Evolutionary conservation across 2,797 vertebrate species (phyloP), one percentile per base, ranked within the genome.

Genomic region (Acanthurus tractus): DNA sequence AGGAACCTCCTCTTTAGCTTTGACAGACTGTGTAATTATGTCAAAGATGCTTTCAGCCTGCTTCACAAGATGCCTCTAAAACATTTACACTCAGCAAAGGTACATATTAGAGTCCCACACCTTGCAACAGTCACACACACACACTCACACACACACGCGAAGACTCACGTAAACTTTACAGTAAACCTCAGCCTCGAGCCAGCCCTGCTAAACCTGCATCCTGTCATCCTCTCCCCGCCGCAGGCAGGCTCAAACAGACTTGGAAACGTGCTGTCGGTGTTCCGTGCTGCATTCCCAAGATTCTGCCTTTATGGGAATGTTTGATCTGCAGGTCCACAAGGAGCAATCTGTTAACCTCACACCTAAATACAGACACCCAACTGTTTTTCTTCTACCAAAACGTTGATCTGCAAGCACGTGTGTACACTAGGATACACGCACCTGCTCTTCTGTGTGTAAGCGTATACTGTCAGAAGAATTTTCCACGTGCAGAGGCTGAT

Each of bases 11-110:
- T 88, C 75, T 78, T 88, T 48, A 71, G 87, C 82, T 73, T 70
- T 84, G 78, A 85, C 77, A 79, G 68, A 74, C 85, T 81, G 80
- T 93, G 85, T 87, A 92, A 93, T 94, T 92, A 92, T 83, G 70
- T 85, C 82, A 70, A 86, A 89, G 88, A 84, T 68, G 69, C 85
- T 87, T 79, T 83, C 82, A 63, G 88, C 77, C 73, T 76, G 64
- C 90, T 86, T 88, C 81, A 81, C 86, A 85, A 69, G 70, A 72
- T 82, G 69, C 81, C 81, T 87, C 76, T 88, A 76, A 89, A 93
- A 86, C 79, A 78, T 87, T 90, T 84, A 88, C 86, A 79, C 81
- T 63, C 79, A 63, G 69, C 73, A 70, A 86, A 93, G 88, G 86
- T 84, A 74, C 71, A 72, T 58, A 87, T 93, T 93, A 88, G 69